A percentile compares a stretch with the other conserved stretches of the same genome.
Conservation (phyloP, 2,113 vertebrate genomes). For the Pelmatolapia mariae region DNA sequence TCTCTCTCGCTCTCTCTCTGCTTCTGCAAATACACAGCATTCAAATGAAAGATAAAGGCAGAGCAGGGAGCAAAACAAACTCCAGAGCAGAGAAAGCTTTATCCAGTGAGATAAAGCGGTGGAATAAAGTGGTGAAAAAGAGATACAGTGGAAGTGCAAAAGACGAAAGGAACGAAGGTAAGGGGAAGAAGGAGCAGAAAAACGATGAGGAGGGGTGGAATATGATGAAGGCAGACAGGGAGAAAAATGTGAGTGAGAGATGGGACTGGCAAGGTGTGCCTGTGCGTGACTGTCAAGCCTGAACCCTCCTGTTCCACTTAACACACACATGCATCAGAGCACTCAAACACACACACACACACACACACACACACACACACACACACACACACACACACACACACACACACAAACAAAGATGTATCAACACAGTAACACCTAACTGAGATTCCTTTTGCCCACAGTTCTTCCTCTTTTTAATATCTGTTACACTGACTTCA, state of each 20-base stretch:
- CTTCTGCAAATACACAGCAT: slow-evolving; percentile 24
- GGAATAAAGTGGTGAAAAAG: slow-evolving; percentile 14
- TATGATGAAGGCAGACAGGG: background rate
- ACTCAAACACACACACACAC: background rate
- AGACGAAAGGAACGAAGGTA: background rate
- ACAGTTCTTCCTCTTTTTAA: background rate
- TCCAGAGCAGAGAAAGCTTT: slow-evolving; percentile 44
- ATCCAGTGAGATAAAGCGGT: slow-evolving; percentile 42
- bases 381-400: background rate
- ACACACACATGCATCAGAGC: slow-evolving; percentile 26
- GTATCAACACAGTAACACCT: background rate
- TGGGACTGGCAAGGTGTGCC: background rate
- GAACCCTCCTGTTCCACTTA: slow-evolving; percentile 50
- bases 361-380: background rate
- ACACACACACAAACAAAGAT: background rate
- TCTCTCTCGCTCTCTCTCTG: background rate
- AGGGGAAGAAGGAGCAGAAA: background rate
- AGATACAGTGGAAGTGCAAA: slow-evolving; percentile 5
- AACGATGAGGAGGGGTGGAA: background rate
- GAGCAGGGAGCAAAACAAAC: slow-evolving; percentile 48
- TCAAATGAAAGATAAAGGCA: slow-evolving; percentile 51
- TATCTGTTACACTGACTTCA: background rate
- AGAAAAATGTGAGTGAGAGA: background rate
- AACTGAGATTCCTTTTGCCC: background rate
- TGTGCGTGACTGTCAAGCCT: slow-evolving; percentile 25